A percentile compares a stretch with the other conserved stretches of the same genome.
Evolutionary conservation across 2,888 invertebrate species (phyloP).

Genomic region (Glyphotaelius pellucidus): DNA sequence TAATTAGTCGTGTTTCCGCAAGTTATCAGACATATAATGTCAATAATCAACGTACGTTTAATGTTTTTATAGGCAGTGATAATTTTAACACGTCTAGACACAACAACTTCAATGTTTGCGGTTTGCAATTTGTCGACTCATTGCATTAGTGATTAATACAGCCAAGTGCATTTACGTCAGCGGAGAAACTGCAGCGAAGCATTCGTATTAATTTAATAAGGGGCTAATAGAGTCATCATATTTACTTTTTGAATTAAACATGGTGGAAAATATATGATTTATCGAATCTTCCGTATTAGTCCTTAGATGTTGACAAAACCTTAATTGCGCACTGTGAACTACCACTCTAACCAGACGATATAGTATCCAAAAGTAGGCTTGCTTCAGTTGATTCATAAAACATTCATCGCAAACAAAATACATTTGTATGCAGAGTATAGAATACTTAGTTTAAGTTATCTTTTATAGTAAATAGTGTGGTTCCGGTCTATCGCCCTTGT

Average conservation of each 20-base stretch:
- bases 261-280: background rate
- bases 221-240: background rate
- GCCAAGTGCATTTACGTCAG: background rate
- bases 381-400: no score
- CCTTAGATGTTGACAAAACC: background rate
- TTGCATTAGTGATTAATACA: background rate
- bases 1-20: background rate
- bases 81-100: background rate
- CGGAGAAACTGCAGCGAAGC: background rate
- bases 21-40: background rate
- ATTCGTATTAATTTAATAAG: background rate
- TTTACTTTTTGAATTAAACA: background rate
- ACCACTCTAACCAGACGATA: no score
- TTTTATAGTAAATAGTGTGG: no score
- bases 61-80: background rate
- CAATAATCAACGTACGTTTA: background rate
- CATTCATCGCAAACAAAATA: no score
- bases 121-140: background rate
- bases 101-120: background rate
- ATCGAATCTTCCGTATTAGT: background rate
- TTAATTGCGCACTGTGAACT: background rate
- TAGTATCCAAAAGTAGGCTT: no score
- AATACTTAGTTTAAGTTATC: no score
- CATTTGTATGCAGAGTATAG: no score
- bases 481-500: no score